phyloP scores from a whole-genome alignment of 2,888 invertebrate genomes.

The Disparrhopalites patrizii region DNA sequence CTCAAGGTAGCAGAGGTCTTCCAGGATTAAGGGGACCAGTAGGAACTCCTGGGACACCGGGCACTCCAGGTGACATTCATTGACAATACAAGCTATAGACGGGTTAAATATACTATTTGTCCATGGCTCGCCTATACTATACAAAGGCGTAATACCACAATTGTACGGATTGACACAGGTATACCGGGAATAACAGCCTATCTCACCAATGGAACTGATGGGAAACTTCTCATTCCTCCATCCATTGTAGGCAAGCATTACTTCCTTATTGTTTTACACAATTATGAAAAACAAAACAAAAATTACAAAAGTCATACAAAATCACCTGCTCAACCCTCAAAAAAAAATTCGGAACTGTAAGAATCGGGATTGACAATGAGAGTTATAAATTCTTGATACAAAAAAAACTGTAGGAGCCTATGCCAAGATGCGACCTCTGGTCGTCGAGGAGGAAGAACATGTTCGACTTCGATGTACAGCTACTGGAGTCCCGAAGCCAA shows the following conservation, averaged over 20 bases:
- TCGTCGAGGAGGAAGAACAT: constrained; percentile 72
- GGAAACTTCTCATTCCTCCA: constrained; percentile 75
- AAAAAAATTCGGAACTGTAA: too few species aligned
- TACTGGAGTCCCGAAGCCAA: constrained; percentile 70
- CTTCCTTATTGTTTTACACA: background rate
- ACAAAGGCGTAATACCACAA: too few species aligned
- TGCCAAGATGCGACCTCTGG: constrained; percentile 54
- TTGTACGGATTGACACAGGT: too few species aligned
- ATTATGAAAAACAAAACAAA: too few species aligned
- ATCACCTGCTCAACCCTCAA: too few species aligned
- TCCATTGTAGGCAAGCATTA: constrained; percentile 67
- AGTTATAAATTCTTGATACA: too few species aligned
- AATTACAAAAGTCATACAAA: background rate
- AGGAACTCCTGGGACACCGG: constrained; percentile 59
- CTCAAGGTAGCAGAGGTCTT: constrained; percentile 64
- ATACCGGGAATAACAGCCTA: constrained; percentile 69
- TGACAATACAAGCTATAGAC: too few species aligned
- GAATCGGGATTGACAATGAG: too few species aligned
- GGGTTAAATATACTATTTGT: too few species aligned
- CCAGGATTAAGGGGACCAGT: constrained; percentile 56
- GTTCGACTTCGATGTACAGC: constrained; percentile 77
- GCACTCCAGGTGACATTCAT: too few species aligned
- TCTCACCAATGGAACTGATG: constrained; percentile 56
- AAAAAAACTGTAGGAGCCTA: constrained; percentile 32
- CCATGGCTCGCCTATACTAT: too few species aligned